Base-by-base conservation (phyloP, 2,113 vertebrate species). In the Cygnus buccinator region DNA sequence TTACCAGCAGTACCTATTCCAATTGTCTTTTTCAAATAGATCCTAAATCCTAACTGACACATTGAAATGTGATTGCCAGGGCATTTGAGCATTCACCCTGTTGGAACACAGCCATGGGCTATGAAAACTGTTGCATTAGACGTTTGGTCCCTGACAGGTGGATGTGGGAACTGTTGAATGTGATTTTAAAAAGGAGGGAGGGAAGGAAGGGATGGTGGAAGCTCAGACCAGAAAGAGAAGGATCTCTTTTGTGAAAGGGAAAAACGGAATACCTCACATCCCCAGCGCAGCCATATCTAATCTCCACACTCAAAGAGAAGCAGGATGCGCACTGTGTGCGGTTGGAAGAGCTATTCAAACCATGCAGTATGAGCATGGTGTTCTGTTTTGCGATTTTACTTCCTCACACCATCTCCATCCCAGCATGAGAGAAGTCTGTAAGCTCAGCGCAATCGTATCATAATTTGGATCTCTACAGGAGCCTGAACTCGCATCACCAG, bases 401-500 rank as follows among this genome's bases (percentile, higher is more conserved):
- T 96, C 88, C 81, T 94, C 90, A 78, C 73, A 84, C 94, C 82
- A 91, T 97, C 96, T 96, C 97, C 77, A 19, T 96, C 96, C 87
- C 98, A 98, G 97, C 93, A 15, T 97, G 97, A 95, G 81, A 70
- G 84, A 84, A 78, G 83, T 93, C 96, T 92, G 84, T 94, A 96
- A 97, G 95, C 95, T 95, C 92, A 72, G 90, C 84, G 96, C 72
- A 83, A 94, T 95, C 5, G 20, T 91, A 92, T 86, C 95, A 96
- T 97, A 96, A 98, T 98, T 98, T 98, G 95, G 95, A 96, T 98
- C 97, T 97, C 97, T 94, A 88, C 97, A 85, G 97, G 97, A 96
- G 96, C 39, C 89, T 67, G 50, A 96, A 93, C 91, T 95, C 48
- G 0, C 90, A 93, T 94, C 91, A 90, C 85, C 81, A 95, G 88